Base-by-base conservation (phyloP, 2,888 invertebrate species). In the Cephus nigrinus region DNA sequence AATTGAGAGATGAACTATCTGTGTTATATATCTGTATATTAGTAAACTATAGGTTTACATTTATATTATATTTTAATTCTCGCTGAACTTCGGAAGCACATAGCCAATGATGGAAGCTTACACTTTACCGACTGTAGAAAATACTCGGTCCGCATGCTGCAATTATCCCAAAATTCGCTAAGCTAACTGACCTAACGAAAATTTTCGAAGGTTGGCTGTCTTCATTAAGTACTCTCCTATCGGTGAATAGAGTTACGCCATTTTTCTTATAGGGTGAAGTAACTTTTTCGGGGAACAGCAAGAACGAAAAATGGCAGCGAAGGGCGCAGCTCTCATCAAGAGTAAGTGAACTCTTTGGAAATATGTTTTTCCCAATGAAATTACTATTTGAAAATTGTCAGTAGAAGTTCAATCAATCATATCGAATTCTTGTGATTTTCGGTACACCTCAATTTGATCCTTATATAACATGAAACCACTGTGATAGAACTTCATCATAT, bases 271-370 rank as follows among this genome's bases (percentile, higher is more conserved):
- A 55, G 55, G 5, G 9, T 9, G 55, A 55, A 9, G 23, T 15
- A 55, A 9, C 9, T 55, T 23, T 1, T 55, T 23, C 55, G 55
- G 55, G 23, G 23, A 55, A 55, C 55, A 55, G 23, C 55, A 55
- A 55, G 55, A 55, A 55, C 23, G 23, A 84, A 80, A 85, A 86
- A 82, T 86, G 86, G 79, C 85, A 79, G 78, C 76, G 75, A 85
- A 85, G 82, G 72, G 80, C 11, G 12, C 76, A 9, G 40, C 75
- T 69, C 73, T 86, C 15, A 33, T 83, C 4, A 86, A 84, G 84
- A 79, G 88, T 88, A 81, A 74, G 85, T 82, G 79, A 77, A 75
- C 23, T 30, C 35, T 76, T 31, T 33, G 31, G n/a, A 55, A 40
- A n/a, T 12, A 76, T 71, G 5, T 71, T 31, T 71, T 71, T 33